A percentile compares a stretch with the other conserved stretches of the same genome.
These are phyloP conservation scores for Mirza zaza DNA, from an alignment of 2,113 vertebrate genomes.

Conservation along the genomic window DNA sequence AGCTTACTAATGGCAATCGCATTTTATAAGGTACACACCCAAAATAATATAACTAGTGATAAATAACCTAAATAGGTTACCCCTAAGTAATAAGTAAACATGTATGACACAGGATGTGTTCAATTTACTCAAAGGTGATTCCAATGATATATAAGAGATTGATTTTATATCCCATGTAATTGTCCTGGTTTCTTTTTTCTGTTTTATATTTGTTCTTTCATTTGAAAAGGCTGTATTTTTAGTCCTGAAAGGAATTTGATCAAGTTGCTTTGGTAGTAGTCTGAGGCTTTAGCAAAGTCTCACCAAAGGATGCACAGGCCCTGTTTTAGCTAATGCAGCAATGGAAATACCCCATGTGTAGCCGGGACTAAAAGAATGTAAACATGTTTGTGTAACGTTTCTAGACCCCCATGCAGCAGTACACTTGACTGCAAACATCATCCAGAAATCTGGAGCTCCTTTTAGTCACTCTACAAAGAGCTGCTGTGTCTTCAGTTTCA, in stretches of 20 bases:
- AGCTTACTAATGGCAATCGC: not conserved
- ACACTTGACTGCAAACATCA: conserved; percentile 33
- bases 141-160: not conserved
- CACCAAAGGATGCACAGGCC: not conserved
- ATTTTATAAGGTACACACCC: not conserved
- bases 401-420: conserved; percentile 16
- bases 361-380: conserved; percentile 15
- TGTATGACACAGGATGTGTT: not conserved
- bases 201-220: not conserved
- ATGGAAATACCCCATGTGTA: conserved; percentile 8
- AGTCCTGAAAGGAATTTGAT: not conserved
- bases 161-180: not conserved
- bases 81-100: not conserved
- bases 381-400: conserved; percentile 46
- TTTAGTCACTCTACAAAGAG: conserved; percentile 78
- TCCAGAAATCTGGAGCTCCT: conserved; percentile 70
- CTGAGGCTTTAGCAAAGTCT: not conserved
- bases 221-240: not conserved
- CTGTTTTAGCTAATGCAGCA: not conserved
- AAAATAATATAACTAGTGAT: not conserved
- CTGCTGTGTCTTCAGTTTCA: conserved; percentile 81
- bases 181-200: not conserved
- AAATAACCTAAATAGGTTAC: not conserved
- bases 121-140: not conserved
- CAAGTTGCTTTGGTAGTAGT: not conserved